Evolutionary conservation across 2,113 vertebrate genomes (phyloP).

Genomic region (Limnothrissa miodon): DNA sequence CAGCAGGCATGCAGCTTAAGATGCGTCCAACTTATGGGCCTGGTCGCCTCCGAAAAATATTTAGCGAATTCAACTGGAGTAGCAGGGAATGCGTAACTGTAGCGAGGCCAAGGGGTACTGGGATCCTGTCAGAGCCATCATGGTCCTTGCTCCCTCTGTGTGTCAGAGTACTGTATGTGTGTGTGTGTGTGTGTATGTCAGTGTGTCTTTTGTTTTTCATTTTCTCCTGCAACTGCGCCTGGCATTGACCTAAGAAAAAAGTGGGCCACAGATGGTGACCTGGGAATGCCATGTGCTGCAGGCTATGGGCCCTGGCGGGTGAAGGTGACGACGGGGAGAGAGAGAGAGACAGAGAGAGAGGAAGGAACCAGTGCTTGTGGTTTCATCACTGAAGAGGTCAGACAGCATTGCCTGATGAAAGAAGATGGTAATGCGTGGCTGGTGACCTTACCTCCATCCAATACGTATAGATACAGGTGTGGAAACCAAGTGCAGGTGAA

Average conservation of each 20-base stretch:
- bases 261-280: slow-evolving; percentile 9
- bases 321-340: not conserved
- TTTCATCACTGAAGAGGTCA: slow-evolving; percentile 8
- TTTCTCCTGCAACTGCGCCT: slow-evolving; percentile 6
- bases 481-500: not conserved
- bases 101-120: slow-evolving; percentile 18
- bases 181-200: not conserved
- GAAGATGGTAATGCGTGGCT: not conserved
- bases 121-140: slow-evolving; percentile 21
- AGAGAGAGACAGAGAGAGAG: slow-evolving; percentile 22
- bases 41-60: slow-evolving; percentile 32
- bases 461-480: not conserved
- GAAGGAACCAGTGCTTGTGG: slow-evolving; percentile 32
- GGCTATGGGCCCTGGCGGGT: not conserved
- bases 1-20: not conserved
- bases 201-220: not conserved
- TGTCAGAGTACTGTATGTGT: slow-evolving; percentile 22
- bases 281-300: not conserved
- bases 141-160: slow-evolving; percentile 6
- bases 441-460: not conserved
- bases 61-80: slow-evolving; percentile 30
- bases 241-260: not conserved
- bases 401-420: slow-evolving; percentile 22
- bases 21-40: slow-evolving; percentile 39
- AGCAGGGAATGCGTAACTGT: slow-evolving; percentile 39